Percentiles rank a stretch among this genome's conserved stretches.
Evolutionary conservation across 2,888 invertebrate genomes (phyloP).

Genomic region (Gortyna flavago): DNA sequence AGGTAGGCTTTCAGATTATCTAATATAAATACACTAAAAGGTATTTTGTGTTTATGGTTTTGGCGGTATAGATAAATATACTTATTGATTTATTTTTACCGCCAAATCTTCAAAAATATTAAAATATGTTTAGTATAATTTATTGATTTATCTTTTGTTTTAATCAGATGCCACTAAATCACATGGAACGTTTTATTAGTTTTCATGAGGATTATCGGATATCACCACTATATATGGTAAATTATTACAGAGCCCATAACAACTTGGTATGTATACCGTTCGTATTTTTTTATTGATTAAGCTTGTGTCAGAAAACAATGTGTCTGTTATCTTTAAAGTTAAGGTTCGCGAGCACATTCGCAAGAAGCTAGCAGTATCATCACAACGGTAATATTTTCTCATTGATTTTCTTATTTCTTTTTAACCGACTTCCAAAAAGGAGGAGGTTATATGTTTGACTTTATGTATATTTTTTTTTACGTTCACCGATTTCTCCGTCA

Average conservation of each 20-base stretch:
- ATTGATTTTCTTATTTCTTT: no score
- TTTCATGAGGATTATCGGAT: conserved; percentile 42
- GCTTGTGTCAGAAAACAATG: not conserved
- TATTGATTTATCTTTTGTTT: no score
- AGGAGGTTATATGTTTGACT: no score
- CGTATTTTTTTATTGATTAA: conserved; percentile 16
- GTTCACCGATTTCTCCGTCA: no score
- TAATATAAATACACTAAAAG: not conserved
- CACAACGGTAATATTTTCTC: no score
- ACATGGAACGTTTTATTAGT: conserved; percentile 36
- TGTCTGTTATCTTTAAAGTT: no score
- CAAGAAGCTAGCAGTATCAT: no score
- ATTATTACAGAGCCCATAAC: conserved; percentile 29
- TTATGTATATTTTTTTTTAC: no score
- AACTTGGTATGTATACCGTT: conserved; percentile 12
- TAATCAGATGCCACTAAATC: conserved; percentile 33
- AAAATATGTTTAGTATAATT: no score
- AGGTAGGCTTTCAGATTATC: not conserved
- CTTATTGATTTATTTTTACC: not conserved
- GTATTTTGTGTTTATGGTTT: not conserved
- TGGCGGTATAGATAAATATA: not conserved
- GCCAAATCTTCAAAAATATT: no score
- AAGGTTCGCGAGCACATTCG: no score
- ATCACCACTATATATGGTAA: conserved; percentile 25
- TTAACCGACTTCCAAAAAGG: no score